Evolutionary conservation across 2,888 invertebrate species (phyloP), one percentile per base, ranked within the genome.

Genomic region (Brachyptera risi): DNA sequence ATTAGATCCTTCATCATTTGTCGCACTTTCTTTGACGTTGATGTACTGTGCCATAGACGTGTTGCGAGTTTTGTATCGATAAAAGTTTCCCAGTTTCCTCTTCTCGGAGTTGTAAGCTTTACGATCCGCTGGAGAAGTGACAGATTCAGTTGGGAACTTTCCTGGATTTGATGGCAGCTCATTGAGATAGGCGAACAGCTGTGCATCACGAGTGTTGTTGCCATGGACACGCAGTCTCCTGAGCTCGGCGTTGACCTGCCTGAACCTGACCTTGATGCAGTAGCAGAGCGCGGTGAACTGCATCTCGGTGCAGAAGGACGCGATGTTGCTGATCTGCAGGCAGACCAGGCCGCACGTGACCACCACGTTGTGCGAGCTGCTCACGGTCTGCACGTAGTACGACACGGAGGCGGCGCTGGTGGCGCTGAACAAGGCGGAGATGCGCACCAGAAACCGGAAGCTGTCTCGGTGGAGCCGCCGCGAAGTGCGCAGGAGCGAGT

Each of bases 211-310:
- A 17, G 17, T 4, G 11, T 15, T 11, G 17, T 17, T 42, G 1
- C 17, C 38, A 38, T 38, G 3, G 3, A 3, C 38, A 3, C 13
- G 3, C 13, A 2, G 19, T 21, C 3, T 17, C 2, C 21, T 21
- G 17, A 19, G 21, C 7, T 19, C 37, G 37, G 9, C n/a, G 35
- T 37, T 37, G 23, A 54, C 37, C 21, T 54, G 37, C 23, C 23
- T 13, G 37, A 37, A 54, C 13, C 54, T 35, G 37, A 37, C 19
- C n/a, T 19, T 17, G 37, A 35, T 15, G 21, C 13, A 37, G 23
- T 54, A 54, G 54, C 54, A 54, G 2, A 54, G 19, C 35, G 54
- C 35, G 13, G 54, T 23, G 23, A 54, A 54, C 35, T 54, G 54
- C 37, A 54, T 7, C 19, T 54, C 54, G 3, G 37, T 21, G 54